Evolutionary conservation across 2,797 vertebrate species (phyloP), one percentile per base, ranked within the genome.

Genomic region (Eupleurogrammus muticus): DNA sequence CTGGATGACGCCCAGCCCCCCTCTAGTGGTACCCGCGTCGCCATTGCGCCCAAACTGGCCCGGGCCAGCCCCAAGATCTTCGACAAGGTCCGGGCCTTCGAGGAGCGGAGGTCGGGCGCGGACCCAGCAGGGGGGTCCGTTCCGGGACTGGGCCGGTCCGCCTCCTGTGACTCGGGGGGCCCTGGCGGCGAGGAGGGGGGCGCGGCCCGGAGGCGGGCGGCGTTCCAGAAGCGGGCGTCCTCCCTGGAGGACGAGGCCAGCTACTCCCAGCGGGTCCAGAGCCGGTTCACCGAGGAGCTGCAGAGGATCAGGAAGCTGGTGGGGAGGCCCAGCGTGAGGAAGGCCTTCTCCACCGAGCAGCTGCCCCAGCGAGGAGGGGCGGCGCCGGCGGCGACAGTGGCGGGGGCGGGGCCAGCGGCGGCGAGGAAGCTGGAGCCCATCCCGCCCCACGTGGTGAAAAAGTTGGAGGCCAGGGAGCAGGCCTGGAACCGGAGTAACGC

Each of bases 201-300:
- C 0, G 67, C 76, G 7, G 92, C 94, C 0, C 90, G 93, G 68
- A 94, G 94, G 63, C 93, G 95, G 40, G 84, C 90, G 2, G 88
- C 90, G 5, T 96, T 98, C 91, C 95, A 96, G 66, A 95, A 97
- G 69, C 95, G 96, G 81, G 96, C 97, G 0, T 95, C 96, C 0
- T 98, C 97, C 6, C 79, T 97, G 21, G 97, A 98, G 3, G 97
- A 98, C 82, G 90, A 93, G 71, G 92, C 93, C 0, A 92, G 91
- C 71, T 95, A 96, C 4, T 90, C 94, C 8, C 90, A 94, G 77
- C 93, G 90, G 0, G 93, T 96, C 62, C 94, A 95, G 0, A 93
- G 92, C 87, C 97, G 96, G 84, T 96, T 98, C 49, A 90, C 95
- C 0, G 96, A 96, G 77, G 97, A 99, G 88, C 92, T 98, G 55